A percentile compares a stretch with the other conserved stretches of the same genome.
These are phyloP conservation scores for Spicauda simplicius DNA, from an alignment of 2,888 invertebrate species.

Conservation along the genomic window DNA sequence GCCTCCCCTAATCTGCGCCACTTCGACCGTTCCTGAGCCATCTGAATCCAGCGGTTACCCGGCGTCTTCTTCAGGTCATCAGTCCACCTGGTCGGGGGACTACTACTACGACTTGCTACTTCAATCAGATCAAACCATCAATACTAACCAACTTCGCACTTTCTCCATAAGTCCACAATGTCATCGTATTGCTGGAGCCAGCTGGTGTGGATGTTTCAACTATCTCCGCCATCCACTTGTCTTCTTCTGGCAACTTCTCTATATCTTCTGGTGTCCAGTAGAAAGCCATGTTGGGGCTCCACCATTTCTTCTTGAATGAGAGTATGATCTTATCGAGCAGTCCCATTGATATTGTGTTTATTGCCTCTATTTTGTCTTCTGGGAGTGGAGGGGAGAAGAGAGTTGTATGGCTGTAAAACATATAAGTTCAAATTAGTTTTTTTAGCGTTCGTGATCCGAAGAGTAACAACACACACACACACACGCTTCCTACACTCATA, in stretches of 20 bases:
- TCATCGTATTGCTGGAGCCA: slow-evolving; percentile 44
- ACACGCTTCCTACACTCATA: no score
- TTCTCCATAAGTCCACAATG: slow-evolving; percentile 49
- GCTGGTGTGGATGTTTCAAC: slow-evolving; percentile 44
- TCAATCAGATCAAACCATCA: no score
- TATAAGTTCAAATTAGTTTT: no score
- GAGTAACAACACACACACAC: no score
- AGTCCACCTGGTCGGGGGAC: no score
- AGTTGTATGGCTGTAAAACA: slow-evolving; percentile 57
- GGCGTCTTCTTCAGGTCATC: no score
- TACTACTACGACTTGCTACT: no score
- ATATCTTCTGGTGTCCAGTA: slow-evolving; percentile 52
- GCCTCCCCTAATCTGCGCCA: no score
- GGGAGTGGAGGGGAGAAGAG: slow-evolving; percentile 85
- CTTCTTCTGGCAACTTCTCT: slow-evolving; percentile 38
- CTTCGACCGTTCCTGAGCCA: no score
- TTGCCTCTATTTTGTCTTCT: slow-evolving; percentile 78
- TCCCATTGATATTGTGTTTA: slow-evolving; percentile 86
- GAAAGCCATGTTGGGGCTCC: slow-evolving; percentile 72
- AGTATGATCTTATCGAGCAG: slow-evolving; percentile 88
- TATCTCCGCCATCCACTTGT: slow-evolving; percentile 49
- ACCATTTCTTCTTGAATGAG: slow-evolving; percentile 86
- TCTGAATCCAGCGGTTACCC: no score
- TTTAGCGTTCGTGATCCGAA: no score
- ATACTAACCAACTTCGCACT: slow-evolving; percentile 40